Conservation (phyloP, 2,113 vertebrate species). For the Heteronetta atricapilla region DNA sequence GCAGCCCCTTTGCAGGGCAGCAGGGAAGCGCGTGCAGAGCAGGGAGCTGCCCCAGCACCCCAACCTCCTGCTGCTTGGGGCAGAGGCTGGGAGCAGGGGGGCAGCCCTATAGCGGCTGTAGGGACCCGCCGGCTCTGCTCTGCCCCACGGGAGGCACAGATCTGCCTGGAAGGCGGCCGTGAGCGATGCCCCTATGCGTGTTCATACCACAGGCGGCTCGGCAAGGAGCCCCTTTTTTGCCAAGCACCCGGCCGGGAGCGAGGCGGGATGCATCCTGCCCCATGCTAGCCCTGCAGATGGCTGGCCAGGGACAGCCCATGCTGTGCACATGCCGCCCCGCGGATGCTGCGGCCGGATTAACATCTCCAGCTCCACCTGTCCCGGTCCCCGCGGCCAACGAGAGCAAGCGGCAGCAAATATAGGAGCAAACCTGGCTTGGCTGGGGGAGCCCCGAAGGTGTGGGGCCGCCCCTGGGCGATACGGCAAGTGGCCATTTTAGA, state of each 20-base stretch:
- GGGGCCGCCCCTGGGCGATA: not conserved
- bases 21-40: fast-evolving
- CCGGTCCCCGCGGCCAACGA: fast-evolving
- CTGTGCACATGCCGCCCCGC: not conserved
- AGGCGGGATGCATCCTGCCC: not conserved
- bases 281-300: not conserved
- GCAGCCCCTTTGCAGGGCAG: fast-evolving
- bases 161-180: not conserved
- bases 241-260: too few species aligned
- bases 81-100: fast-evolving
- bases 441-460: not conserved
- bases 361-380: not conserved
- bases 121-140: not conserved
- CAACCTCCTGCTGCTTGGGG: not conserved
- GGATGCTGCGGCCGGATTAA: not conserved
- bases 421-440: not conserved
- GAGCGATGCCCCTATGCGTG: fast-evolving
- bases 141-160: not conserved
- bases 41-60: not conserved
- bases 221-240: not conserved
- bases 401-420: fast-evolving
- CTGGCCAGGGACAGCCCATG: not conserved
- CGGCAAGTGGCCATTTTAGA: not conserved
- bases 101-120: not conserved
- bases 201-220: not conserved